Percentiles rank a stretch among this genome's conserved stretches.
These are phyloP conservation scores for Prionace glauca DNA, from an alignment of 2,797 vertebrate species.

Conservation along the genomic window DNA sequence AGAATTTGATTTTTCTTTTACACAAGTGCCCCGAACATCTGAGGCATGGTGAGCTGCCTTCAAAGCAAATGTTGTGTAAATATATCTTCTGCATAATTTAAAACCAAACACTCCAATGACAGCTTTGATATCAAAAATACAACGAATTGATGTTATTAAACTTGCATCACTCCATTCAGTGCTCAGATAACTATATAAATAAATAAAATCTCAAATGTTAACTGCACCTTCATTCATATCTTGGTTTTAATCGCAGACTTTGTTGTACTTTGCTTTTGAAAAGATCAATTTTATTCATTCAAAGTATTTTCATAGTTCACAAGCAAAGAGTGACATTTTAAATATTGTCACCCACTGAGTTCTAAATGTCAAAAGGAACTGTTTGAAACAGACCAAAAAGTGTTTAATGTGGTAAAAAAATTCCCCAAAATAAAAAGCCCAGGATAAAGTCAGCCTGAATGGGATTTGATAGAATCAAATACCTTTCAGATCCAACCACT, in stretches of 20 bases:
- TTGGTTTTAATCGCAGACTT: neutral
- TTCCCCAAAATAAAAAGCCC: neutral
- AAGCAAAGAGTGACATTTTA: conserved; percentile 28
- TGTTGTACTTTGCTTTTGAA: conserved; percentile 22
- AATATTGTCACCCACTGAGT: conserved; percentile 25
- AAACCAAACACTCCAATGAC: neutral
- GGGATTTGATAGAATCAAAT: neutral
- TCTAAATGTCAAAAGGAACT: conserved; percentile 15
- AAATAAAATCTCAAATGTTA: conserved; percentile 4
- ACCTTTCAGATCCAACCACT: neutral
- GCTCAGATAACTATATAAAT: neutral
- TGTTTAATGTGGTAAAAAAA: neutral
- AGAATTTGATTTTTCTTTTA: neutral
- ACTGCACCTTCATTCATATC: neutral
- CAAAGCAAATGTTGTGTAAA: conserved; percentile 22
- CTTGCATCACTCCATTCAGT: conserved; percentile 6
- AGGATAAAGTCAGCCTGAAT: neutral
- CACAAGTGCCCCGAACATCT: neutral
- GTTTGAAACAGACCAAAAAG: neutral
- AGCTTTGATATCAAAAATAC: conserved; percentile 31
- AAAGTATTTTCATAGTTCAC: conserved; percentile 37
- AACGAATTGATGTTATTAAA: conserved; percentile 20
- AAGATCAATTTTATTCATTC: conserved; percentile 11
- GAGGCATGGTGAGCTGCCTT: neutral
- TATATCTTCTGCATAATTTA: conserved; percentile 32